These are phyloP conservation scores for Coelinius sp. DNA, from an alignment of 2,888 invertebrate genomes.

Conservation along the genomic window DNA sequence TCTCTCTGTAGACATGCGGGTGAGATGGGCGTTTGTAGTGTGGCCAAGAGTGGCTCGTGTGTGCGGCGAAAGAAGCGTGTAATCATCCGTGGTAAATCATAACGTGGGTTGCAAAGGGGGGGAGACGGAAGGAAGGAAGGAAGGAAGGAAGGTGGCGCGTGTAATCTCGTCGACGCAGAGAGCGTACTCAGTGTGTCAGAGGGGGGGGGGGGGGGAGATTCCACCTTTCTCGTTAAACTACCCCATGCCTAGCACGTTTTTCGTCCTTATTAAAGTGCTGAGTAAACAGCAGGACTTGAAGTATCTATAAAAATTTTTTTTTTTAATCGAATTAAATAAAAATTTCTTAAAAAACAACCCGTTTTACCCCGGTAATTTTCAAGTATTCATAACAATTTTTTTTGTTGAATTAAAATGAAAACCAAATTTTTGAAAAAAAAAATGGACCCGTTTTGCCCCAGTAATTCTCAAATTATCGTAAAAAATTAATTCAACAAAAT, in stretches of 20 bases:
- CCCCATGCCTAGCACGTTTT: conserved; percentile 51
- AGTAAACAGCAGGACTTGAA: conserved; percentile 7
- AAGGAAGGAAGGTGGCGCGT: conserved; percentile 58
- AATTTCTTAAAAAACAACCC: conserved; percentile 6
- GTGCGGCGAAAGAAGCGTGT: conserved; percentile 33
- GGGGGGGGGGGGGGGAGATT: conserved; percentile 43
- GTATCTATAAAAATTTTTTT: neutral
- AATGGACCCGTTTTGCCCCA: neutral
- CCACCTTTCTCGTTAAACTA: conserved; percentile 59
- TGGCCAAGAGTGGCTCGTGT: neutral
- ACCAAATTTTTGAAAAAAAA: conserved; percentile 22
- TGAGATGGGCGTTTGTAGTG: neutral
- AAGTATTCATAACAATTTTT: no score
- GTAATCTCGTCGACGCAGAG: conserved; percentile 63
- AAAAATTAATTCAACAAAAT: no score
- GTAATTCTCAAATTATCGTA: no score
- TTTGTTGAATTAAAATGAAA: no score
- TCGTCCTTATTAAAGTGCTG: conserved; percentile 59
- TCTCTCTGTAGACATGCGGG: conserved; percentile 4
- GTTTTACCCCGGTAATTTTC: no score
- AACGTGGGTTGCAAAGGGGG: conserved; percentile 32
- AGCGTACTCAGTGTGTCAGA: conserved; percentile 47
- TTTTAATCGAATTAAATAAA: neutral
- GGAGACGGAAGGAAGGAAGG: conserved; percentile 45
- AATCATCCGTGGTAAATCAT: conserved; percentile 46